These are phyloP conservation scores for Orestias chungarensis DNA, from an alignment of 2,797 vertebrate species.

Conservation along the genomic window DNA sequence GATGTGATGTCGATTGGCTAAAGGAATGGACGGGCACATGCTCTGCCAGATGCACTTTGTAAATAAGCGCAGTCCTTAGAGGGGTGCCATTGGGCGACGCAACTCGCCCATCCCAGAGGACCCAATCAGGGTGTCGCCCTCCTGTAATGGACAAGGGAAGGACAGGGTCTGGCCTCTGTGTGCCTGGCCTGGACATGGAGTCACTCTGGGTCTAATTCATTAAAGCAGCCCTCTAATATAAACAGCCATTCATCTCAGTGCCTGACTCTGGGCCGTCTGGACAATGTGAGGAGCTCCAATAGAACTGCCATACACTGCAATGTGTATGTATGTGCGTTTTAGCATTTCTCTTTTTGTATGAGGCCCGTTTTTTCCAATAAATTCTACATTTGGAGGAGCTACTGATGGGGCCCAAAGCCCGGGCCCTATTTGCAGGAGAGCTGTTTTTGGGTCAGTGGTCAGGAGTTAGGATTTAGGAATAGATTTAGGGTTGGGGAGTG, in stretches of 20 bases:
- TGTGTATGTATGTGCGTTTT: slow-evolving; percentile 37
- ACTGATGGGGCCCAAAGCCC: too few relatives aligned
- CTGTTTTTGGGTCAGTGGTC: too few relatives aligned
- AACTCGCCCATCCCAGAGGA: slow-evolving; percentile 85
- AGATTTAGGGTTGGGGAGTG: too few relatives aligned
- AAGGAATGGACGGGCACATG: slow-evolving; percentile 40
- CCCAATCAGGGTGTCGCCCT: slow-evolving; percentile 86
- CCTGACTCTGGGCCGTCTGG: slow-evolving; percentile 94
- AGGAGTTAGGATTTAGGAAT: too few relatives aligned
- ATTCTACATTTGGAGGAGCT: too few relatives aligned
- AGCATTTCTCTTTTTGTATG: too few relatives aligned
- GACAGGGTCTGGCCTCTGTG: slow-evolving; percentile 89
- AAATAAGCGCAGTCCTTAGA: slow-evolving; percentile 92
- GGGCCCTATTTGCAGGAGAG: too few relatives aligned
- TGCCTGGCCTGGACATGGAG: slow-evolving; percentile 89
- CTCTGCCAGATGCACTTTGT: slow-evolving; percentile 92
- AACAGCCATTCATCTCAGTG: slow-evolving; percentile 99
- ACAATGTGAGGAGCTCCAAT: slow-evolving; percentile 90
- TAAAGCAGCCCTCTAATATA: slow-evolving; percentile 99
- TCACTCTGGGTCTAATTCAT: slow-evolving; percentile 97
- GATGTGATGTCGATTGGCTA: slow-evolving; percentile 7
- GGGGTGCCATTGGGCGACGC: slow-evolving; percentile 87
- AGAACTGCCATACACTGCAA: slow-evolving; percentile 71
- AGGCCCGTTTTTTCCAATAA: too few relatives aligned
- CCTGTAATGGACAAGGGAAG: slow-evolving; percentile 41